A percentile compares a stretch with the other conserved stretches of the same genome.
Evolutionary conservation across 2,888 invertebrate genomes (phyloP).

Genomic region (Oithona nana): DNA sequence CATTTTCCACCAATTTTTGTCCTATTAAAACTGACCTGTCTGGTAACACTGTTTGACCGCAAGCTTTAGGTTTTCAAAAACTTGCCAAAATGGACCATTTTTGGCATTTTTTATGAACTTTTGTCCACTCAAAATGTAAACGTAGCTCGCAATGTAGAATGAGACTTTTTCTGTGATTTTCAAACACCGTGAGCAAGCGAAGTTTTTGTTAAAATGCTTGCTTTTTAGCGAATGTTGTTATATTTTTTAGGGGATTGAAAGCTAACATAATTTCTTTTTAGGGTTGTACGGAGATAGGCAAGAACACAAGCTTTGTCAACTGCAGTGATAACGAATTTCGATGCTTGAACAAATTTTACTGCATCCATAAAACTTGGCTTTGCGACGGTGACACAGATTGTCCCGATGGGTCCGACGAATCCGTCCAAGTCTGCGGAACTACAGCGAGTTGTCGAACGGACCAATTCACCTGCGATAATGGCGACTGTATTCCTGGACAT

Average conservation of each 20-base stretch:
- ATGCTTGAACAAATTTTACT: constrained; percentile 58
- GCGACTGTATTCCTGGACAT: constrained; percentile 36
- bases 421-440: constrained; percentile 18
- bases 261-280: constrained; percentile 27
- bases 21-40: no score
- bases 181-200: no score
- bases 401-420: constrained; percentile 54
- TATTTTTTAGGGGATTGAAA: constrained; percentile 3
- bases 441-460: constrained; percentile 45
- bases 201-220: no score
- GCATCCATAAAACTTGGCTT: constrained; percentile 58
- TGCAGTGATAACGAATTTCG: constrained; percentile 54
- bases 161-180: no score
- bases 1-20: no score
- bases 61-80: no score
- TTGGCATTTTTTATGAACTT: no score
- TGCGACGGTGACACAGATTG: constrained; percentile 70
- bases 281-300: constrained; percentile 33
- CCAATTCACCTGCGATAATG: constrained; percentile 55
- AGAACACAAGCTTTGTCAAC: constrained; percentile 23
- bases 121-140: no score
- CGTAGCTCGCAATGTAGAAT: no score
- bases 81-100: no score
- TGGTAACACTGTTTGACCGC: no score
- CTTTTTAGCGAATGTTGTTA: no score